Conservation (phyloP, 1,140 invertebrate genomes). For the Lepidurus packardi region DNA sequence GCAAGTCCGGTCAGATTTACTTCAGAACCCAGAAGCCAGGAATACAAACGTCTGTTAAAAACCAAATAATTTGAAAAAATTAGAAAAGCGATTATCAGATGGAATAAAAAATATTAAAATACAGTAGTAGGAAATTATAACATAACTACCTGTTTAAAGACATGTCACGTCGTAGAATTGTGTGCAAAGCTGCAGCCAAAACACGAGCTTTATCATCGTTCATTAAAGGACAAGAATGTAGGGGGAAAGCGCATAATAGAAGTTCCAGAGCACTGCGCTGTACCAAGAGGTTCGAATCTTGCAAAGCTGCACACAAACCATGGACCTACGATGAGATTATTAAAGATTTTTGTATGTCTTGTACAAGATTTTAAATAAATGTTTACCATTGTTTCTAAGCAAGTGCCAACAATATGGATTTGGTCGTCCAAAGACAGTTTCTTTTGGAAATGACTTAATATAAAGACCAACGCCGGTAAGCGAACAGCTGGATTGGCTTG, state of each 20-base stretch:
- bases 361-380: constrained; percentile 23
- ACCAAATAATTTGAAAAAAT: constrained; percentile 23
- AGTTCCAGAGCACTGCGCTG: constrained; percentile 83
- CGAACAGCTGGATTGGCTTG: constrained; percentile 75
- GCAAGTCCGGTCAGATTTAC: constrained; percentile 45
- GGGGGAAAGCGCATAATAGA: constrained; percentile 74
- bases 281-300: constrained; percentile 75
- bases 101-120: neutral
- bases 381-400: constrained; percentile 73
- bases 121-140: neutral
- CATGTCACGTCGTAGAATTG: constrained; percentile 83
- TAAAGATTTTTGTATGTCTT: no score
- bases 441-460: constrained; percentile 75
- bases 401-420: constrained; percentile 75
- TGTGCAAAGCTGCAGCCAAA: constrained; percentile 70
- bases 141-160: constrained; percentile 69
- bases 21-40: constrained; percentile 74
- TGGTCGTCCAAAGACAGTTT: constrained; percentile 78
- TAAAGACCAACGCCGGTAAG: constrained; percentile 74
- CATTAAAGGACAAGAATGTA: constrained; percentile 71
- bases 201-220: constrained; percentile 68
- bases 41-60: constrained; percentile 62
- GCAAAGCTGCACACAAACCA: constrained; percentile 65
- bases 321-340: constrained; percentile 48
- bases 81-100: constrained; percentile 16